Base-by-base conservation (phyloP, 92 coral and sea anemone genomes). In the Ricordea florida region DNA sequence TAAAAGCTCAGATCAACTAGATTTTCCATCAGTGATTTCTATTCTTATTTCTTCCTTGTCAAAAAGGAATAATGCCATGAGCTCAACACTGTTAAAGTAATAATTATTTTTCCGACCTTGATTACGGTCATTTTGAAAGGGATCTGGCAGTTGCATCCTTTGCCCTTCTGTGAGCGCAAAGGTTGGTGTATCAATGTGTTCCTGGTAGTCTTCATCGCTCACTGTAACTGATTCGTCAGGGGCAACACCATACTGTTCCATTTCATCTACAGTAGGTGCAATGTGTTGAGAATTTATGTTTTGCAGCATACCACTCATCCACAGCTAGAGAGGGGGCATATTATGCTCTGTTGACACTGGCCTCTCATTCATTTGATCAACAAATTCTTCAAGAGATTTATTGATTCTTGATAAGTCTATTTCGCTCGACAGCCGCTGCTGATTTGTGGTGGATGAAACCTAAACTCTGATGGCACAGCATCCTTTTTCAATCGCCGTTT, bases 271-370 rank as follows among this genome's bases (percentile, higher is more conserved):
- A 27, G 56, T 44, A 8, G 46, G 36, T 27, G 68, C 83, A 47
- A 79, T 55, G 21, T 86, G 73, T 3, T 63, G 73, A 22, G 83
- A 73, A 10, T 80, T 20, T 8, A 57, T 14, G 56, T 86, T 80
- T 34, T 40, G 44, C 35, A 86, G 62, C 68, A 80, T 76, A 14
- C 91, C 91, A 27, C 64, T 43, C 8, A 78, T 79, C 49, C 15
- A 85, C 28, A 85, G 61, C 29, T 85, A 86, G 16, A 85, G 10
- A 1, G 91, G 86, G 21, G 91, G 64, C 41, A 24, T 57, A 20
- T 86, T 86, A 9, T 30, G 25, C 43, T 80, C 80, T 9, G 87
- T 66, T 56, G 87, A 80, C 75, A 80, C 69, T 73, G 87, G n/a
- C 38, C 37, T 31, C 32, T 65, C n/a, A 31, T 57, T 57, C 63